Evolutionary conservation across 2,888 invertebrate species (phyloP).

Genomic region (Ditylenchus weischeri): DNA sequence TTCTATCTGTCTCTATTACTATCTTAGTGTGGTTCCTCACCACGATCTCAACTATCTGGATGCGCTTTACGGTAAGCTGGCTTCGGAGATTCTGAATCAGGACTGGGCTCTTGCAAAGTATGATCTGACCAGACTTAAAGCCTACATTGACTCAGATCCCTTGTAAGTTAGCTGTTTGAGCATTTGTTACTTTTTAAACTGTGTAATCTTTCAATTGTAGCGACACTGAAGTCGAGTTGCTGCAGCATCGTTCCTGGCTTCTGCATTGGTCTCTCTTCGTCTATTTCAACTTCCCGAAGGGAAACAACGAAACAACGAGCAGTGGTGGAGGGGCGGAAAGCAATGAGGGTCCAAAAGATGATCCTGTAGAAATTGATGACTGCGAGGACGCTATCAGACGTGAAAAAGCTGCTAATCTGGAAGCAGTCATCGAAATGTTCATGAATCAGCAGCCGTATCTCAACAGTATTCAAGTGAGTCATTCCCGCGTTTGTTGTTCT

Average conservation of each 20-base stretch:
- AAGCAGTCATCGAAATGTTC: constrained; percentile 96
- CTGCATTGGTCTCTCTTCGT: constrained; percentile 99
- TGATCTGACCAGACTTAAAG: constrained; percentile 84
- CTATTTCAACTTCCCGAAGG: constrained; percentile 90
- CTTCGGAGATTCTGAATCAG: constrained; percentile 64
- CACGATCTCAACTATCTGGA: constrained; percentile 69
- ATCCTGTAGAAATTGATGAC: no score
- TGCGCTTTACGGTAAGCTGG: constrained; percentile 68
- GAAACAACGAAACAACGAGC: no score
- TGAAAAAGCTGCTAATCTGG: no score
- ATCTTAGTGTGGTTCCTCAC: constrained; percentile 76
- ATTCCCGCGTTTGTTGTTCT: no score
- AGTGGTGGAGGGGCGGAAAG: no score
- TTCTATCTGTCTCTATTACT: constrained; percentile 91
- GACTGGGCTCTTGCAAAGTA: constrained; percentile 97
- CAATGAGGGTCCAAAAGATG: no score
- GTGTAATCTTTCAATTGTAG: no score
- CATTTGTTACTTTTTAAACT: no score
- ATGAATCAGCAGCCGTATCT: constrained; percentile 76
- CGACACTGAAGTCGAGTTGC: constrained; percentile 74
- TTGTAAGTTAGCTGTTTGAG: constrained; percentile 62
- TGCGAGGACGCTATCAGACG: no score
- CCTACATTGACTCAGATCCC: constrained; percentile 84
- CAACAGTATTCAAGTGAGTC: constrained; percentile 88
- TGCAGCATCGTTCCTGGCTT: constrained; percentile 97